Base-by-base conservation (phyloP, 2,888 invertebrate species). In the Drepanosiphum platanoidis region DNA sequence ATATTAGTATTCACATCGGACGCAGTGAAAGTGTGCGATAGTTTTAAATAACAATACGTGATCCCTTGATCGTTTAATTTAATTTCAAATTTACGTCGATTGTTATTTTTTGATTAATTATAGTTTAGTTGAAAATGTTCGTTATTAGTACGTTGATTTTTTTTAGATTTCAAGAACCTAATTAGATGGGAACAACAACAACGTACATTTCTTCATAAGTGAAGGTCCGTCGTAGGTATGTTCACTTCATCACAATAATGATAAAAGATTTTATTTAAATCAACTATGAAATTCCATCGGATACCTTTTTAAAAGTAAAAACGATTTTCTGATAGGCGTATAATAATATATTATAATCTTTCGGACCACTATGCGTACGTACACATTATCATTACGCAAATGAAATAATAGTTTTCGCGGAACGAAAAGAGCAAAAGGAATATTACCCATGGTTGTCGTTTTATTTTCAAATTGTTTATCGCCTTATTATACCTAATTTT, bases 1-100 rank as follows among this genome's bases (percentile, higher is more conserved):
- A n/a, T 32, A 7, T 4, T 18, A 39, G 7, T 64, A 42, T 72
- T 82, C 42, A 61, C 72, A 42, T 15, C 61, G 30, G 42, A 15
- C n/a, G 32, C 15, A 36, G 82, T 82, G 82, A 82, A 82, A 82
- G 82, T 82, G 82, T 82, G 72, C 61, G 82, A 82, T 82, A 42
- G 15, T 82, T 82, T 64, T 30, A 30, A 72, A 61, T 32, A 58
- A 81, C 70, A 71, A 71, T 71, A 71, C 68, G 22, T 39, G 71
- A 82, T 72, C 72, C 27, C n/a, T 66, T 39, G 64, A 77, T 39
- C 27, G 7, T 27, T 79, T 32, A n/a, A 79, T 79, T 79, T 32
- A 42, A 42, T 78, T 42, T 42, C 11, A 78, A 66, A 78, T 42
- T 13, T 13, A 46, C 32, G 64, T 42, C 4, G 64, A 78, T 78